Conservation (phyloP, 2,797 vertebrate genomes). For the Sternarchorhynchus goeldii region DNA sequence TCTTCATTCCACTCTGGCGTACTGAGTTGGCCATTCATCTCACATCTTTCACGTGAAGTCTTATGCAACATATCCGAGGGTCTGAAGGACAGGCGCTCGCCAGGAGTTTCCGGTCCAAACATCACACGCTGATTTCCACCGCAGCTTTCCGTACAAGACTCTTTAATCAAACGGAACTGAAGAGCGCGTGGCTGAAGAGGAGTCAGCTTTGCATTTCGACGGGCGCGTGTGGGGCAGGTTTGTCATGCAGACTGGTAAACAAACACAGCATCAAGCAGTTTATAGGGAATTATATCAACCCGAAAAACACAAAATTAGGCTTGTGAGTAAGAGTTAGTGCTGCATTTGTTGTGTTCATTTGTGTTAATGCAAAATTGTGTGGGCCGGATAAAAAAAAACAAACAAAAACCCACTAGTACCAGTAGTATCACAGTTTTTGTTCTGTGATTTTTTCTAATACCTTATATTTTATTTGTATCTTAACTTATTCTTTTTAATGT, state of each 20-base stretch:
- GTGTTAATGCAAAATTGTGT: too few species aligned
- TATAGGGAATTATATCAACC: not conserved
- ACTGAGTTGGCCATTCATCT: not conserved
- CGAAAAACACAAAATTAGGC: not conserved
- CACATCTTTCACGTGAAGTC: not conserved
- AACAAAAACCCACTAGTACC: too few species aligned
- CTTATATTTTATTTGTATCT: too few species aligned
- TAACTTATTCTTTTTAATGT: too few species aligned
- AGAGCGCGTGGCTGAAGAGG: not conserved
- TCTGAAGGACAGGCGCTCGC: not conserved
- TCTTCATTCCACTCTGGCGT: not conserved
- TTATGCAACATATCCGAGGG: not conserved
- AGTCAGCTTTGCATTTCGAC: too few species aligned
- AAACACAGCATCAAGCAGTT: too few species aligned
- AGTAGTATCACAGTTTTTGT: too few species aligned
- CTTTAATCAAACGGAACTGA: not conserved
- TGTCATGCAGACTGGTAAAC: too few species aligned
- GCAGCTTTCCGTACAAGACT: slow-evolving; percentile 10
- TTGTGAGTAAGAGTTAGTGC: not conserved
- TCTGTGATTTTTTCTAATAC: too few species aligned
- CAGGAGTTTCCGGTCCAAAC: not conserved
- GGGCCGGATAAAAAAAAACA: too few species aligned
- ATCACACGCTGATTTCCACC: slow-evolving; percentile 13
- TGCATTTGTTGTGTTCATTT: too few species aligned
- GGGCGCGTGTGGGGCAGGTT: too few species aligned